Evolutionary conservation across 1,140 invertebrate genomes (phyloP), one percentile per base, ranked within the genome.

Genomic region (Hydropsyche tenuis): DNA sequence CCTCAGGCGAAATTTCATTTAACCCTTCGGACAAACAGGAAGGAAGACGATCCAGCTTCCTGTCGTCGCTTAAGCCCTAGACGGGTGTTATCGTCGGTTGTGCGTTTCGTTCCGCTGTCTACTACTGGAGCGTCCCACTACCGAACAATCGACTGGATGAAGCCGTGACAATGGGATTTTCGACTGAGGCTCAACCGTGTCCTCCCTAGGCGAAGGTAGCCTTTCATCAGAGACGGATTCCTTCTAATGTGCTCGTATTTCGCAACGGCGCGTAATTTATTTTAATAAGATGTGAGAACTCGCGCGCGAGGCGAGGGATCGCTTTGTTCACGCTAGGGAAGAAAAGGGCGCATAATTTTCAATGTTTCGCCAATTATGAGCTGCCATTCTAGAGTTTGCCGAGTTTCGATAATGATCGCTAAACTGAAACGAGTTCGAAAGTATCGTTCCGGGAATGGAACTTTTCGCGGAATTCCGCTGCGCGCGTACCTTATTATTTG

Each of bases 11-110:
- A 63, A 63, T 65, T 65, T 43, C 63, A 65, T 45, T 43, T 65
- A 65, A 42, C 42, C 63, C 63, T 42, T 65, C 20, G 42, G 30
- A 43, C 30, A 18, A 65, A 65, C 30, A 42, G 63, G 37, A 65
- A 65, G 63, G 63, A 65, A 43, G 63, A 2, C 20, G 30, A 22
- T 20, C 6, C 11, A 43, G 42, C 63, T 65, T 65, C 63, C 63
- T 43, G 63, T 65, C 37, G 30, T 43, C 42, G 14, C 37, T 43
- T 43, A 45, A 65, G 37, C 27, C 37, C 14, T 65, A 11, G 12
- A 14, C 3, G 63, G 42, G 14, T 42, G 30, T 65, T 45, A 16
- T 60, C 20, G 56, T 60, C 22, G 6, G 7, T 37, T 22, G 20
- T 18, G 7, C 22, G 5, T 11, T 23, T 5, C 22, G 23, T 25